Evolutionary conservation across 92 coral and sea anemone genomes (phyloP).

Genomic region (Epizoanthus scotinus): DNA sequence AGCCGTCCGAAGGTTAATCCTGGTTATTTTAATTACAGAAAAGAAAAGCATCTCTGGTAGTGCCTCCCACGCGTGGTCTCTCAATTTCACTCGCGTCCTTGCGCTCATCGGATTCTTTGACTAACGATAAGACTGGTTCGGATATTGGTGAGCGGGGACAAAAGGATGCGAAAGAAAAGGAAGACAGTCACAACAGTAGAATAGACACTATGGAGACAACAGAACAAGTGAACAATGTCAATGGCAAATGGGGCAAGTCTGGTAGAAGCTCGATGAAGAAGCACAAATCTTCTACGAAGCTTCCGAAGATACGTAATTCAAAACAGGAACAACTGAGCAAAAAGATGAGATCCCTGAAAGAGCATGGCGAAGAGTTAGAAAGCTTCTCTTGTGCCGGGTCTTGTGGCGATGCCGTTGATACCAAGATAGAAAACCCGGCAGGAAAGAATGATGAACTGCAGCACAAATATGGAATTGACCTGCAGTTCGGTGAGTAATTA

Average conservation of each 20-base stretch:
- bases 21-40: not conserved
- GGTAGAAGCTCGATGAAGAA: not conserved
- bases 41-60: slow-evolving; percentile 11
- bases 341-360: not conserved
- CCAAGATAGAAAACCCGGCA: not conserved
- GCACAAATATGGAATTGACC: slow-evolving; percentile 12
- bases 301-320: not conserved
- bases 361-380: not conserved
- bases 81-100: not conserved
- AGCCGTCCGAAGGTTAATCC: too few species aligned
- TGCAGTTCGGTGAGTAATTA: slow-evolving; percentile 11
- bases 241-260: not conserved
- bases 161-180: not conserved
- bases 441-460: not conserved
- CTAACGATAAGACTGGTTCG: not conserved
- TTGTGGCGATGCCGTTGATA: too few species aligned
- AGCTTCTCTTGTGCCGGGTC: too few species aligned
- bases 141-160: not conserved
- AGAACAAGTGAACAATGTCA: not conserved
- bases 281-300: not conserved
- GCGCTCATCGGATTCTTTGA: slow-evolving; percentile 14
- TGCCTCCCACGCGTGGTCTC: slow-evolving; percentile 8
- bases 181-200: not conserved
- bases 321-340: not conserved
- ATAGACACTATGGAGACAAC: not conserved